A percentile compares a stretch with the other conserved stretches of the same genome.
Conservation (phyloP, 2,797 vertebrate genomes). For the Emydoidea blandingii region DNA sequence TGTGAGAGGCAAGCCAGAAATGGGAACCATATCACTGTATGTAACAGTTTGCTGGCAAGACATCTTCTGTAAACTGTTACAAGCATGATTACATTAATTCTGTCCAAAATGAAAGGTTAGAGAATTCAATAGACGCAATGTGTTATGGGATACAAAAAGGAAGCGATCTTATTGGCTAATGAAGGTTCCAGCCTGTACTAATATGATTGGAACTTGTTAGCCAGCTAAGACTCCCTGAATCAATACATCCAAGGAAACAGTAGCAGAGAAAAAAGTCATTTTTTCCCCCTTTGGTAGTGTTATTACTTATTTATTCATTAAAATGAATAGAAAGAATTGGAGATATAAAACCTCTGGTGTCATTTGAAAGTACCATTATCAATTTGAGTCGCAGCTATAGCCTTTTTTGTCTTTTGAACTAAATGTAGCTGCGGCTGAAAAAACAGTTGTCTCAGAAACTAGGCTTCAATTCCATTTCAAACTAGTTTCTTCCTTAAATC, state of each 20-base stretch:
- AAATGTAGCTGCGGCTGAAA: constrained; percentile 70
- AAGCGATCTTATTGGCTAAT: constrained; percentile 40
- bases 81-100: constrained; percentile 61
- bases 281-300: constrained; percentile 18
- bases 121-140: constrained; percentile 50
- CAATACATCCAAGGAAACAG: background rate
- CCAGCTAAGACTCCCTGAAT: constrained; percentile 30
- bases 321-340: constrained; percentile 65
- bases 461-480: constrained; percentile 57
- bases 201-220: constrained; percentile 5
- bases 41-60: constrained; percentile 51
- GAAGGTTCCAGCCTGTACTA: background rate
- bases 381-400: constrained; percentile 59
- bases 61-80: constrained; percentile 62
- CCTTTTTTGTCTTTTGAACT: constrained; percentile 73
- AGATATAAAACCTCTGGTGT: constrained; percentile 57
- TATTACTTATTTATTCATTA: constrained; percentile 69
- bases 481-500: constrained; percentile 55
- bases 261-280: background rate
- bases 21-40: constrained; percentile 28
- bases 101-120: constrained; percentile 62
- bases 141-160: constrained; percentile 24
- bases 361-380: constrained; percentile 65
- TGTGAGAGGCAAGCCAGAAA: constrained; percentile 61
- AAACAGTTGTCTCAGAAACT: constrained; percentile 54